Conservation (phyloP, 2,113 vertebrate genomes). For the Sebastes schlegelii region DNA sequence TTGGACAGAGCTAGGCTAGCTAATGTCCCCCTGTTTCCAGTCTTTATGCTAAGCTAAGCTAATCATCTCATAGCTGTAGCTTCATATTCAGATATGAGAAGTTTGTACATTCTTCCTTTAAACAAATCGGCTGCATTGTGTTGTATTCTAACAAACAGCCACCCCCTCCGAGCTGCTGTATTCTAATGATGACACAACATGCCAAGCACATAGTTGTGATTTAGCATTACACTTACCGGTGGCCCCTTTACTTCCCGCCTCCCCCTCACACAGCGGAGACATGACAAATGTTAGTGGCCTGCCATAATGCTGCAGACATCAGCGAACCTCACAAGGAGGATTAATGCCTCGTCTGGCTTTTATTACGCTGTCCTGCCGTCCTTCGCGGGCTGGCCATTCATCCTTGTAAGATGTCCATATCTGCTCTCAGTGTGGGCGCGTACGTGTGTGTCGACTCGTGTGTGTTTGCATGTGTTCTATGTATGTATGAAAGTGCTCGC, state of each 20-base stretch:
- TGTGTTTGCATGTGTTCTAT: constrained; percentile 35
- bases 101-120: background rate
- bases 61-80: background rate
- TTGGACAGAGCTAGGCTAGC: background rate
- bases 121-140: background rate
- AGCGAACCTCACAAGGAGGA: constrained; percentile 76
- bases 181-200: constrained; percentile 67
- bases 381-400: constrained; percentile 68
- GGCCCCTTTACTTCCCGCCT: constrained; percentile 45
- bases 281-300: constrained; percentile 68
- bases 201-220: constrained; percentile 59
- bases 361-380: constrained; percentile 76
- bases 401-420: constrained; percentile 75
- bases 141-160: background rate
- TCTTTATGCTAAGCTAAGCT: background rate
- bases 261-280: constrained; percentile 10
- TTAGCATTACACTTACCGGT: constrained; percentile 58
- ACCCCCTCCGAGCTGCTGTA: background rate
- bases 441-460: background rate
- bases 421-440: constrained; percentile 44
- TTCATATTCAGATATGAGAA: background rate
- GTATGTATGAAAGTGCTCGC: constrained; percentile 24
- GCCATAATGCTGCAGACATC: constrained; percentile 79
- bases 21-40: background rate
- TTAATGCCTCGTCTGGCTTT: constrained; percentile 77